A percentile compares a stretch with the other conserved stretches of the same genome.
phyloP scores from a whole-genome alignment of 2,888 invertebrate genomes.

The Augiades crinisus region DNA sequence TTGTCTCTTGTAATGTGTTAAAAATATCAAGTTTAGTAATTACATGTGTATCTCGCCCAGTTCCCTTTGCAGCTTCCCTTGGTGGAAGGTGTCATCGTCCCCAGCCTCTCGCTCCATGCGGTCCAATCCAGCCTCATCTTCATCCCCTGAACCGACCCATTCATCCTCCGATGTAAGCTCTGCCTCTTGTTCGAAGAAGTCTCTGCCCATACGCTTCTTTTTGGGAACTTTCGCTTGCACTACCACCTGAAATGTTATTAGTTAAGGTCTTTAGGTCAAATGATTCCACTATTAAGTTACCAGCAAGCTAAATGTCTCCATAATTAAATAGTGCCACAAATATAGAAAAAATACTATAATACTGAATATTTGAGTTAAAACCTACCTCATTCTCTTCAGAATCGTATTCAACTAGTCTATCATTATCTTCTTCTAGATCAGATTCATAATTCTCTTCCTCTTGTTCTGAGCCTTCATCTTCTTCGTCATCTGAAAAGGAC shows the following conservation, averaged over 20 bases:
- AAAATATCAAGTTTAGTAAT: no score
- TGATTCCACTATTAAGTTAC: no score
- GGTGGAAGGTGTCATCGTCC: slow-evolving; percentile 91
- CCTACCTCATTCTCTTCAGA: slow-evolving; percentile 91
- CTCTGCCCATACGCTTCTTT: slow-evolving; percentile 77
- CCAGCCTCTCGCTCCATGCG: slow-evolving; percentile 91
- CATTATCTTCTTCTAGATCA: slow-evolving; percentile 53
- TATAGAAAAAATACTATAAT: no score
- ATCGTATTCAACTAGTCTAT: slow-evolving; percentile 86
- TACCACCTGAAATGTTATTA: slow-evolving; percentile 51
- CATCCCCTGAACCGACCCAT: slow-evolving; percentile 91
- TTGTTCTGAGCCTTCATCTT: slow-evolving; percentile 49
- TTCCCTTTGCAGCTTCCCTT: slow-evolving; percentile 88
- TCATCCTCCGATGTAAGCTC: slow-evolving; percentile 94
- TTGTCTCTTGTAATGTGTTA: no score
- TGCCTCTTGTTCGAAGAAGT: slow-evolving; percentile 95
- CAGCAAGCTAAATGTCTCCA: no score
- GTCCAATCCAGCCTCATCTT: slow-evolving; percentile 91
- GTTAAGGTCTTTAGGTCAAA: neutral
- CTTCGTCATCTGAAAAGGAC: slow-evolving; percentile 56
- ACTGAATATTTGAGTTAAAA: no score
- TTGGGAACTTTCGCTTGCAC: slow-evolving; percentile 42
- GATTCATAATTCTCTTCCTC: slow-evolving; percentile 52
- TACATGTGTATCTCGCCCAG: slow-evolving; percentile 93
- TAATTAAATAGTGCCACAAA: no score